Evolutionary conservation across 2,888 invertebrate genomes (phyloP).

Genomic region (Plebejus melissa): DNA sequence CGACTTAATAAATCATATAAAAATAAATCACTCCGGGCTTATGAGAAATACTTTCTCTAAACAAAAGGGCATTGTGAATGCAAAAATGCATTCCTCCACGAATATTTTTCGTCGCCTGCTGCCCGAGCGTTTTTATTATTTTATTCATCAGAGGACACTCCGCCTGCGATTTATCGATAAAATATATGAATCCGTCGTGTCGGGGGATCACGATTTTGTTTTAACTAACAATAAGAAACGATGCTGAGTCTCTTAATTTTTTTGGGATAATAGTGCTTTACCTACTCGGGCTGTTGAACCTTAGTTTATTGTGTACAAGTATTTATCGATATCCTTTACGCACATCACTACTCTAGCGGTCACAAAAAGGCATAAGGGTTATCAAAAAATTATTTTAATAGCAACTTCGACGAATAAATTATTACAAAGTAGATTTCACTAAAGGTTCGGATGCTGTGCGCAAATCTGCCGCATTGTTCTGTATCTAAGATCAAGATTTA

Average conservation of each 20-base stretch:
- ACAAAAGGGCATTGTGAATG: slow-evolving; percentile 77
- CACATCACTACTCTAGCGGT: background rate
- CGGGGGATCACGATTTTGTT: slow-evolving; percentile 67
- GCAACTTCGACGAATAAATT: background rate
- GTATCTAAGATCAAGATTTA: slow-evolving; percentile 52
- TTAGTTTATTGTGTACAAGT: background rate
- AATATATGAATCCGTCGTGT: slow-evolving; percentile 67
- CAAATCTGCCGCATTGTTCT: slow-evolving; percentile 36
- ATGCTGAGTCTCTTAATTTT: background rate
- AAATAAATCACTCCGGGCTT: slow-evolving; percentile 73
- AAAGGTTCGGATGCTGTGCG: slow-evolving; percentile 22
- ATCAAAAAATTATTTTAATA: background rate
- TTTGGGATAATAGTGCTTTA: background rate
- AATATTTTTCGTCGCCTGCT: slow-evolving; percentile 76
- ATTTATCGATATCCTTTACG: background rate
- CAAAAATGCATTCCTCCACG: slow-evolving; percentile 72
- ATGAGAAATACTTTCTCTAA: slow-evolving; percentile 78
- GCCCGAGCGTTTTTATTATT: slow-evolving; percentile 54
- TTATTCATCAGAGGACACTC: slow-evolving; percentile 55
- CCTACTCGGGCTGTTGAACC: background rate
- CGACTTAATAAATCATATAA: slow-evolving; percentile 70
- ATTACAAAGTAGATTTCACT: background rate
- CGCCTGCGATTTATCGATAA: slow-evolving; percentile 66
- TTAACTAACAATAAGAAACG: slow-evolving; percentile 41
- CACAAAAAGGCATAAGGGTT: background rate